phyloP scores from a whole-genome alignment of 2,113 vertebrate genomes.

The Danio rerio region DNA sequence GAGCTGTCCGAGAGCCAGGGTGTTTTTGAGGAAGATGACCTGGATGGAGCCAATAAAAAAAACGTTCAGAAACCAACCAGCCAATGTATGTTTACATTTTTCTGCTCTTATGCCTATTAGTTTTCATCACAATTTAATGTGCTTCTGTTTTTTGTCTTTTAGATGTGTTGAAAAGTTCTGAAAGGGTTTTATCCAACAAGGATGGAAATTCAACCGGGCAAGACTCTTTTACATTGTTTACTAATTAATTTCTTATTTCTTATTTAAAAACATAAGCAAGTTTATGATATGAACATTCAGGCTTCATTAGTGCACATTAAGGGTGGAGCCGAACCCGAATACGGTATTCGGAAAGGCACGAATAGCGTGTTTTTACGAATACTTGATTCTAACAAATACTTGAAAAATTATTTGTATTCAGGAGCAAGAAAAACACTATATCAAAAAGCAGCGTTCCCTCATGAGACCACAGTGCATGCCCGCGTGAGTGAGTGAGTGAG shows the following conservation, averaged over 20 bases:
- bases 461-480: too few species aligned
- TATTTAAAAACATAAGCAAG: neutral
- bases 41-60: conserved; percentile 22
- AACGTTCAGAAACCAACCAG: conserved; percentile 53
- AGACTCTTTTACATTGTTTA: neutral
- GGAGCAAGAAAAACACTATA: too few species aligned
- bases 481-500: too few species aligned
- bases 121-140: neutral
- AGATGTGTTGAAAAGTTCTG: conserved; percentile 59
- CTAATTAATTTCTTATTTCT: neutral
- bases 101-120: neutral
- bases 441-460: too few species aligned
- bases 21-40: conserved; percentile 64
- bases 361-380: too few species aligned
- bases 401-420: too few species aligned
- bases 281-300: too few species aligned
- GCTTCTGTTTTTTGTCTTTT: conserved; percentile 19
- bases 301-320: neutral
- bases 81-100: conserved; percentile 42
- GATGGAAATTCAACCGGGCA: conserved; percentile 67
- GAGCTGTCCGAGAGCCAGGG: conserved; percentile 92
- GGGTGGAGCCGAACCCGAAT: too few species aligned
- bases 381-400: too few species aligned
- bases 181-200: conserved; percentile 53
- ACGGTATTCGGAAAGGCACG: too few species aligned